Percentiles rank a stretch among this genome's conserved stretches.
Evolutionary conservation across 2,888 invertebrate genomes (phyloP).

Genomic region (Drosophila differens): DNA sequence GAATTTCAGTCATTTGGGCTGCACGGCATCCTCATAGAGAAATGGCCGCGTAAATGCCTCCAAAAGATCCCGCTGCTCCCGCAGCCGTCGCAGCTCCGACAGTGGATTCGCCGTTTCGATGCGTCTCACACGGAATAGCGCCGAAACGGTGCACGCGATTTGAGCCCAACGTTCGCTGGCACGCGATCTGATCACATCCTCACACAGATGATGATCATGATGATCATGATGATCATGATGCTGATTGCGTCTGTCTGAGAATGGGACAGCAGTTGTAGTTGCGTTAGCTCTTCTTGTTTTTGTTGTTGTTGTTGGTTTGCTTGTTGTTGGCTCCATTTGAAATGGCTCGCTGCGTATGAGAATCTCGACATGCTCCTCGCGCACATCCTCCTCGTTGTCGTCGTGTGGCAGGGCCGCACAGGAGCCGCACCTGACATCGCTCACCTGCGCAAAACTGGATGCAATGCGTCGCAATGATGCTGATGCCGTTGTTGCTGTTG

Average conservation of each 20-base stretch:
- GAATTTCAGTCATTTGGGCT: constrained; percentile 7
- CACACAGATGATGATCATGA: neutral
- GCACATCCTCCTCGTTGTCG: constrained; percentile 59
- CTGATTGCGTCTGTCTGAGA: constrained; percentile 1
- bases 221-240: neutral
- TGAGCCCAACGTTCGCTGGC: constrained; percentile 66
- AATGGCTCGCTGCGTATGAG: constrained; percentile 58
- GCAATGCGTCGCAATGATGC: constrained; percentile 59
- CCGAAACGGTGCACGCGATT: constrained; percentile 58
- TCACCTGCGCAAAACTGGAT: constrained; percentile 64
- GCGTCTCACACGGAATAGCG: constrained; percentile 66
- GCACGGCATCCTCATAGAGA: constrained; percentile 38
- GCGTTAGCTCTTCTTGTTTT: neutral
- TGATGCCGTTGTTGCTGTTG: neutral
- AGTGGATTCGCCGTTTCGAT: constrained; percentile 37
- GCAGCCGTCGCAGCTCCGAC: constrained; percentile 51
- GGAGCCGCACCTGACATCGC: constrained; percentile 45
- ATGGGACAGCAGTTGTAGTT: neutral
- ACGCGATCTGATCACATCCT: constrained; percentile 31
- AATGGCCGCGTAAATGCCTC: constrained; percentile 67
- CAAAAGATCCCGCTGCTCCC: constrained; percentile 69
- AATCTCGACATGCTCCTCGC: constrained; percentile 59
- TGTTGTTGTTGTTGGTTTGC: neutral
- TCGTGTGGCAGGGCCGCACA: constrained; percentile 51
- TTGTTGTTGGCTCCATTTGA: constrained; percentile 9